Evolutionary conservation across 2,113 vertebrate genomes (phyloP), one percentile per base, ranked within the genome.

Genomic region (Turdus rufiventris): DNA sequence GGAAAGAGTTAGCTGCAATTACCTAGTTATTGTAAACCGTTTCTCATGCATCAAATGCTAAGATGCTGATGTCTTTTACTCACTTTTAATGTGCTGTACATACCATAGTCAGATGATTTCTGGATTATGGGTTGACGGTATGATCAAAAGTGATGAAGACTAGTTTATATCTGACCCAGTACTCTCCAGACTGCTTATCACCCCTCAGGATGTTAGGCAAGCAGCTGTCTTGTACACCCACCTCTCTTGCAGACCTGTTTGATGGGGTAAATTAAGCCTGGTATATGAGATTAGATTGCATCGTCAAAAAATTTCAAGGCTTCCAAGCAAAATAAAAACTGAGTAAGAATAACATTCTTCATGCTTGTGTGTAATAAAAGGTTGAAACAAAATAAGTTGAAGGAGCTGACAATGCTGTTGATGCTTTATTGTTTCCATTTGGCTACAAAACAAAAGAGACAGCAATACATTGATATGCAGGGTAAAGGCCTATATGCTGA

Each of bases 401-500:
- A 87, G 57, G 42, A 80, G 40, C 18, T 91, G 84, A 86, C 76
- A 87, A 62, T 58, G 48, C 43, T 50, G 24, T 42, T 89, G 89
- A 31, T 86, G 47, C 40, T 91, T 70, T 70, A 71, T 93, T 95
- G 61, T 91, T 91, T 92, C 75, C 17, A 65, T 86, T 61, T 93
- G 75, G 73, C 63, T 93, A 80, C 67, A 91, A 94, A 94, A 81
- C 75, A 70, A 80, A 70, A 74, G 72, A 81, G 85, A 91, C 58
- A 96, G 63, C 57, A 86, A 57, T 70, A 79, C 33, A 65, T 23
- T 76, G 62, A 79, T 77, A 68, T 67, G 61, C 62, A 91, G 54
- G 63, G 81, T 92, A 61, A 93, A 91, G 90, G 63, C 28, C 90
- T 93, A 73, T 91, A 82, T 68, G 51, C 80, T 87, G 77, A 92